These are phyloP conservation scores for Aurelia sp. DNA, from an alignment of 30 jellyfish, hydroid and myxozoan species.

Conservation along the genomic window DNA sequence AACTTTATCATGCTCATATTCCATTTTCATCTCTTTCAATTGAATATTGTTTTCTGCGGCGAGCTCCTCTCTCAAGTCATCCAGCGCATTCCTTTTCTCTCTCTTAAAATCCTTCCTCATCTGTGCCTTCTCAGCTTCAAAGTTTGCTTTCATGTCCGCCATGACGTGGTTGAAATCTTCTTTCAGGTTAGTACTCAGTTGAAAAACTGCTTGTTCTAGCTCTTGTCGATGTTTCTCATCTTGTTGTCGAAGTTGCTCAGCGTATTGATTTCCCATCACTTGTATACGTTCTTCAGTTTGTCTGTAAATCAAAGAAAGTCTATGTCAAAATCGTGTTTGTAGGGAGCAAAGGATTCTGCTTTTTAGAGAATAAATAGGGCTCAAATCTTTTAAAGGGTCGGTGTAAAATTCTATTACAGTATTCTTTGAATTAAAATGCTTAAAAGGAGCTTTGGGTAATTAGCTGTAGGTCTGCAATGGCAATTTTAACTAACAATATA, in stretches of 20 bases:
- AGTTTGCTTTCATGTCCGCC: conserved; percentile 59
- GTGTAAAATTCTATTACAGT: too few relatives aligned
- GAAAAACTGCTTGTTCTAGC: conserved; percentile 51
- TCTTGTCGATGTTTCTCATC: conserved; percentile 60
- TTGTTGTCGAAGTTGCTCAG: conserved; percentile 39
- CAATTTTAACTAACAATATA: too few relatives aligned
- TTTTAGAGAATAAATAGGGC: too few relatives aligned
- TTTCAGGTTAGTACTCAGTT: conserved; percentile 47
- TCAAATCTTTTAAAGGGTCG: too few relatives aligned
- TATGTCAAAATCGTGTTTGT: too few relatives aligned
- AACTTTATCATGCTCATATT: conserved; percentile 39
- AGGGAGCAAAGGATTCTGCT: too few relatives aligned
- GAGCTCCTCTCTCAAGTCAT: conserved; percentile 49
- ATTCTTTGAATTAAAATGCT: too few relatives aligned
- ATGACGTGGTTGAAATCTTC: conserved; percentile 52
- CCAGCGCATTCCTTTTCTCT: conserved; percentile 27
- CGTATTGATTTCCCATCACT: conserved; percentile 20
- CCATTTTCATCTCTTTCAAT: conserved; percentile 30
- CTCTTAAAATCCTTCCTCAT: conserved; percentile 34
- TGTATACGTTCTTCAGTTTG: conserved; percentile 20
- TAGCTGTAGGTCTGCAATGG: too few relatives aligned
- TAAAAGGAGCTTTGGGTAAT: too few relatives aligned
- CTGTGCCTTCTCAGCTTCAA: conserved; percentile 55
- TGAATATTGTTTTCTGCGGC: conserved; percentile 40
- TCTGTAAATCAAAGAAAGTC: background rate